Conservation (phyloP, 2,888 invertebrate species). For the Erpobdella octoculata region DNA sequence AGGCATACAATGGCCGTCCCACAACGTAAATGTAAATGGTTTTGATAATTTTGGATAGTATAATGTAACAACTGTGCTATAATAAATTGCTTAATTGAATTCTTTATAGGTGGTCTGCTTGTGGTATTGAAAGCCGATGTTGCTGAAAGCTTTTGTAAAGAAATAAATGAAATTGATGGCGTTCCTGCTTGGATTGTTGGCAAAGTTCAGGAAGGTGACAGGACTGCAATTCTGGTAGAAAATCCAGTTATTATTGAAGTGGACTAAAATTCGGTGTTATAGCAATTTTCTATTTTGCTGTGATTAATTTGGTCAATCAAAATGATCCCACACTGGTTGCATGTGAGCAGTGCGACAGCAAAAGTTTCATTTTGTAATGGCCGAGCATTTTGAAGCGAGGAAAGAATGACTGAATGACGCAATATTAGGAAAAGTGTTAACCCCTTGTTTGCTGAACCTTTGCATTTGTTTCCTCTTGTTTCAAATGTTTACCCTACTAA, state of each 20-base stretch:
- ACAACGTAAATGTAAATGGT: no score
- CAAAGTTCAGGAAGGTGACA: slow-evolving; percentile 83
- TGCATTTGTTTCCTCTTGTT: no score
- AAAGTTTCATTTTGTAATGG: no score
- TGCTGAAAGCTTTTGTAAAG: slow-evolving; percentile 87
- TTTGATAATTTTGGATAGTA: no score
- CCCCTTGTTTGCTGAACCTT: background rate
- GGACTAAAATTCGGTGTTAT: slow-evolving; percentile 35
- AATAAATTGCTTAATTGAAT: no score
- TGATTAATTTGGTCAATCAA: background rate
- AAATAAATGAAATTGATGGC: slow-evolving; percentile 84
- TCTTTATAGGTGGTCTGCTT: slow-evolving; percentile 64
- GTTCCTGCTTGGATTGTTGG: slow-evolving; percentile 91
- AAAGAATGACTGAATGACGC: background rate
- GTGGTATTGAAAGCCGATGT: slow-evolving; percentile 84
- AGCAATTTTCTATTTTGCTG: background rate
- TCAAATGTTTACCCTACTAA: no score
- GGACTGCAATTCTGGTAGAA: slow-evolving; percentile 77
- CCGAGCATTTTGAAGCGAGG: no score
- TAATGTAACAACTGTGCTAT: no score
- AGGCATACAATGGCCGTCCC: no score
- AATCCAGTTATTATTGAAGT: slow-evolving; percentile 90
- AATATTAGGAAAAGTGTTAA: background rate
- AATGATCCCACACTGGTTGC: background rate
- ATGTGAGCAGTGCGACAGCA: no score